A percentile compares a stretch with the other conserved stretches of the same genome.
Conservation (phyloP, 2,888 invertebrate species). For the Microdon myrmicae region DNA sequence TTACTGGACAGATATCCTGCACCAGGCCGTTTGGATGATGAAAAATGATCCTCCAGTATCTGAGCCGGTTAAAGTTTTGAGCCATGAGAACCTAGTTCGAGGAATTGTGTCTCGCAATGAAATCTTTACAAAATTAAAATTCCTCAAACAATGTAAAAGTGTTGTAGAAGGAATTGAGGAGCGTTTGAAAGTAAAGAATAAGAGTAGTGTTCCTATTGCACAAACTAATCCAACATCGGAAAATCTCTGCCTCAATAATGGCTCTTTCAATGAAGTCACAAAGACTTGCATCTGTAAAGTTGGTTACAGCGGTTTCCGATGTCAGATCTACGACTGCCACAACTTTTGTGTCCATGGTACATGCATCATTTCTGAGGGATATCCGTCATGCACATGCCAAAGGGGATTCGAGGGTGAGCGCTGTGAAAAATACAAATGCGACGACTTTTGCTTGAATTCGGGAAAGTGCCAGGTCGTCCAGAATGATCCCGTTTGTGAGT, state of each 20-base stretch:
- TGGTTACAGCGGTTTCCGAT: conserved; percentile 75
- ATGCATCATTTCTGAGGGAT: conserved; percentile 68
- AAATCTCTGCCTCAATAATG: conserved; percentile 69
- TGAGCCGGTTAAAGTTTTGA: conserved; percentile 52
- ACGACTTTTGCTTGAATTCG: conserved; percentile 75
- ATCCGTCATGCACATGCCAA: conserved; percentile 69
- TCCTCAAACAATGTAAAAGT: conserved; percentile 66
- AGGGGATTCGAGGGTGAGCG: conserved; percentile 68
- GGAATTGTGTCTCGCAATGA: conserved; percentile 68
- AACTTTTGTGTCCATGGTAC: conserved; percentile 78
- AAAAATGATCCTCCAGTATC: no score
- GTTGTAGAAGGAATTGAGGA: conserved; percentile 61
- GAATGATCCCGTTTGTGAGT: conserved; percentile 67
- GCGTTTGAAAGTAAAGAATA: conserved; percentile 42
- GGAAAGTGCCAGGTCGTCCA: conserved; percentile 71
- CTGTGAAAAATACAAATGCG: conserved; percentile 69
- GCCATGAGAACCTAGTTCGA: conserved; percentile 61
- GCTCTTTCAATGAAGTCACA: conserved; percentile 54
- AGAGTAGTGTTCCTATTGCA: conserved; percentile 45
- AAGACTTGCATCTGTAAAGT: conserved; percentile 72
- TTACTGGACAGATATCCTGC: conserved; percentile 84
- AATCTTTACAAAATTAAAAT: conserved; percentile 62
- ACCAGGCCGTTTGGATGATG: conserved; percentile 75
- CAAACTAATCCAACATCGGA: conserved; percentile 53
- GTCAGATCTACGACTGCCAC: conserved; percentile 77